phyloP scores from a whole-genome alignment of 1,140 invertebrate genomes.

The Drosophila micromelanica region DNA sequence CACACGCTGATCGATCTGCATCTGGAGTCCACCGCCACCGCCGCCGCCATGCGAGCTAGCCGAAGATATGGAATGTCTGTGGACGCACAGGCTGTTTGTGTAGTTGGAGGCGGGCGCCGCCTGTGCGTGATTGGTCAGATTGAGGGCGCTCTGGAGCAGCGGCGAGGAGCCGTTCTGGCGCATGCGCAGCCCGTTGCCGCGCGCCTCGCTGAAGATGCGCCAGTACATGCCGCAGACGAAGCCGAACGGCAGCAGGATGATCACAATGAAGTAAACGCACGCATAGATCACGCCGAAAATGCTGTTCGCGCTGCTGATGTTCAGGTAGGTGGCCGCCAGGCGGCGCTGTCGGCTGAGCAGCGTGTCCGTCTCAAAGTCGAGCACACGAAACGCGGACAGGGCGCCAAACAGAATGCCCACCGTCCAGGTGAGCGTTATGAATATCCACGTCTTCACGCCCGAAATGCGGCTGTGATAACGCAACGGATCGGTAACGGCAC shows the following conservation, averaged over 20 bases:
- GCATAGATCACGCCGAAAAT: slow-evolving; percentile 80
- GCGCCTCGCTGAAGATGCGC: slow-evolving; percentile 89
- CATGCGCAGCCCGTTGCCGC: slow-evolving; percentile 89
- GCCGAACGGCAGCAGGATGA: slow-evolving; percentile 88
- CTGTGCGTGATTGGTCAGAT: slow-evolving; percentile 69
- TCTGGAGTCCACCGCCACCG: slow-evolving; percentile 69
- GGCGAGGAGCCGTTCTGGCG: slow-evolving; percentile 87
- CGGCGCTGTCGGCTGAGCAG: slow-evolving; percentile 60
- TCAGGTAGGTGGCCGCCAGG: slow-evolving; percentile 67
- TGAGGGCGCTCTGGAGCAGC: slow-evolving; percentile 84
- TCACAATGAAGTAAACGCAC: slow-evolving; percentile 85
- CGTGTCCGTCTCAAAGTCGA: slow-evolving; percentile 72
- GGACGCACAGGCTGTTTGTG: slow-evolving; percentile 70
- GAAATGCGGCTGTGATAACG: slow-evolving; percentile 92
- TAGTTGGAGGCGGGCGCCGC: slow-evolving; percentile 83
- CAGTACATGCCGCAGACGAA: slow-evolving; percentile 89
- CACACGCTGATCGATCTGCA: slow-evolving; percentile 76
- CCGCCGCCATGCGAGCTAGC: slow-evolving; percentile 71
- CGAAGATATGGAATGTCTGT: slow-evolving; percentile 75
- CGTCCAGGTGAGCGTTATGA: slow-evolving; percentile 89
- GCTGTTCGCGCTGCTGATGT: slow-evolving; percentile 63
- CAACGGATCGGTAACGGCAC: slow-evolving; percentile 93
- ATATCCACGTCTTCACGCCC: slow-evolving; percentile 88
- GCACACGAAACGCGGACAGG: slow-evolving; percentile 83
- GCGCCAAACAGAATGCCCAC: slow-evolving; percentile 87